Evolutionary conservation across 2,888 invertebrate species (phyloP), one percentile per base, ranked within the genome.

Genomic region (Spatulosminthurus flaviceps): DNA sequence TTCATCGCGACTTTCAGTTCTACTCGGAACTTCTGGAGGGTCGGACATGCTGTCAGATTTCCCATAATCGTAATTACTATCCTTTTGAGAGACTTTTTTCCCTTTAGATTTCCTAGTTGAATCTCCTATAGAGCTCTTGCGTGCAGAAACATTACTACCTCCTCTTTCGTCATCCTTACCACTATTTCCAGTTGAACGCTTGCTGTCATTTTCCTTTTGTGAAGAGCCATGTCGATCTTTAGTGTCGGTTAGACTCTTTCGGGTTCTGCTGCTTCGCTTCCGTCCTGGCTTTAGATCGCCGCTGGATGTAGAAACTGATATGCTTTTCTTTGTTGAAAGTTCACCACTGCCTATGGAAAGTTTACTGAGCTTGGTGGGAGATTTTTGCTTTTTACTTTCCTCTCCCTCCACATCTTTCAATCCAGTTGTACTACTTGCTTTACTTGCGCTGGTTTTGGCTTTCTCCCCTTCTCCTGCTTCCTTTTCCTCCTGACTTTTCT

Each of bases 41-140:
- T 51, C 19, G 16, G 16, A 11, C 51, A 34, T 34, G 9, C n/a
- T n/a, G 7, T 13, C 16, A 51, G 51, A 9, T 51, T 51, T 51
- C 51, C 51, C 51, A 51, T 51, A 51, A 19, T 51, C 51, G n/a
- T 51, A 51, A 51, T 51, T 51, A n/a, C 51, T 51, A n/a, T 51
- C 51, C 51, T 51, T 51, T 19, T 51, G 16, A 2, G 51, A 13
- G n/a, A 51, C 51, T 19, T 51, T 51, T 16, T 51, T 51, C 16
- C 16, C 19, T 51, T 51, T 51, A 51, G 51, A 51, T 9, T 16
- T n/a, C 51, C 51, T 13, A 2, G 2, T 51, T 5, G 16, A 2
- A 11, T 51, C 51, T 19, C 19, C 2, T 51, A 5, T 19, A 19
- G n/a, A 51, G 16, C 51, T n/a, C n/a, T 19, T 13, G 16, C n/a